Percentiles rank a stretch among this genome's conserved stretches.
Conservation (phyloP, 2,113 vertebrate species). For the Oryzias celebensis region DNA sequence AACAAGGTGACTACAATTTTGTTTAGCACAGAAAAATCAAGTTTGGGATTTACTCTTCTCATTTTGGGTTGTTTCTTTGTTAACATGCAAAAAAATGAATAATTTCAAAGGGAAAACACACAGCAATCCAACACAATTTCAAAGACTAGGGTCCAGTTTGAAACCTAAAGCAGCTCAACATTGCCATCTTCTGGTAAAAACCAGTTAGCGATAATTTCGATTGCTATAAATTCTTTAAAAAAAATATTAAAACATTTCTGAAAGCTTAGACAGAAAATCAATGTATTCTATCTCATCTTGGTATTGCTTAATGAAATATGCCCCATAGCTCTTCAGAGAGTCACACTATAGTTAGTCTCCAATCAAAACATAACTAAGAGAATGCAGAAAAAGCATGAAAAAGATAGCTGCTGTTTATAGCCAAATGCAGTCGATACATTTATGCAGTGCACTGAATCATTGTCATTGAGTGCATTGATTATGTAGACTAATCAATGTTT, state of each 20-base stretch:
- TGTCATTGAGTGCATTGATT: conserved; percentile 77
- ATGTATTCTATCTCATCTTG: conserved; percentile 49
- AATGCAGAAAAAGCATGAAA: conserved; percentile 61
- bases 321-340: conserved; percentile 41
- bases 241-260: conserved; percentile 17
- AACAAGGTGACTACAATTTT: accelerated
- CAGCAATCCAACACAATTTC: neutral
- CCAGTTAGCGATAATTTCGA: neutral
- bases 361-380: conserved; percentile 50
- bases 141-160: neutral
- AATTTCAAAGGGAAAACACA: neutral
- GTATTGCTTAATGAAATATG: conserved; percentile 54
- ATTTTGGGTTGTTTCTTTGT: too few relatives aligned
- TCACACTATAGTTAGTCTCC: conserved; percentile 41
- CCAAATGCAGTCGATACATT: conserved; percentile 70
- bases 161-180: conserved; percentile 47
- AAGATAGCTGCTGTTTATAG: conserved; percentile 40
- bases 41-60: neutral
- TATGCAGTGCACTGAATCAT: conserved; percentile 74
- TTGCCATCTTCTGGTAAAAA: conserved; percentile 63
- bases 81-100: neutral
- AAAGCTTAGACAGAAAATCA: conserved; percentile 47
- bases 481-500: conserved; percentile 72
- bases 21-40: neutral
- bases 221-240: conserved; percentile 1